Percentiles rank a stretch among this genome's conserved stretches.
Conservation (phyloP, 2,888 invertebrate genomes). For the Drosophila flavopinicola region DNA sequence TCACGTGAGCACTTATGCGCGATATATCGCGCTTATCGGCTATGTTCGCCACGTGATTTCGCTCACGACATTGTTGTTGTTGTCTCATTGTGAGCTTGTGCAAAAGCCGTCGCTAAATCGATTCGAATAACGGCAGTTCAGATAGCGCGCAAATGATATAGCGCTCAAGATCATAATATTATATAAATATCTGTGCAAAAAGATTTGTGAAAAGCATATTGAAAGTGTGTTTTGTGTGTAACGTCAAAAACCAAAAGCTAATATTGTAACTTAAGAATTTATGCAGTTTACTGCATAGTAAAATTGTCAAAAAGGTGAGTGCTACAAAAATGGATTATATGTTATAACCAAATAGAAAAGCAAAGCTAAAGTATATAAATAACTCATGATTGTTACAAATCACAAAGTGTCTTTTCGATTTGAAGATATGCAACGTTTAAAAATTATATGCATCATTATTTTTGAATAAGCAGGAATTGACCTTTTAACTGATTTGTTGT, state of each 20-base stretch:
- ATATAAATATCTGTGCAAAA: conserved; percentile 7
- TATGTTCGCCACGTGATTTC: conserved; percentile 47
- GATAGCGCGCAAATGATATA: conserved; percentile 12
- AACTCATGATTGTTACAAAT: neutral
- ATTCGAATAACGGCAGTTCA: conserved; percentile 11
- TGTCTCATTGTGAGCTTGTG: conserved; percentile 2
- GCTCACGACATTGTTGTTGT: conserved; percentile 12
- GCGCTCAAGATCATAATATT: conserved; percentile 6
- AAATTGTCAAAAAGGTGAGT: conserved; percentile 47
- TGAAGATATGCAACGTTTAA: neutral
- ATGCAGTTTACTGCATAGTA: conserved; percentile 44
- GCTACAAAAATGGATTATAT: conserved; percentile 1
- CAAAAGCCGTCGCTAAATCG: conserved; percentile 52
- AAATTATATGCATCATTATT: conserved; percentile 5
- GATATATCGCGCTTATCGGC: conserved; percentile 25
- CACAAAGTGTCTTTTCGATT: neutral
- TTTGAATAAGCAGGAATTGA: conserved; percentile 21
- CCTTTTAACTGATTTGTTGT: conserved; percentile 28
- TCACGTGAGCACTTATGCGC: conserved; percentile 27
- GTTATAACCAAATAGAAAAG: neutral
- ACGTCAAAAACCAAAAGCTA: conserved; percentile 10
- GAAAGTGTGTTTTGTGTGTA: conserved; percentile 10
- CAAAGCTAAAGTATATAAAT: neutral
- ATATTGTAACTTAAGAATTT: conserved; percentile 7
- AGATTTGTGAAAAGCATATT: conserved; percentile 22